Conservation (phyloP, 2,113 vertebrate species). For the Tenrec ecaudatus region DNA sequence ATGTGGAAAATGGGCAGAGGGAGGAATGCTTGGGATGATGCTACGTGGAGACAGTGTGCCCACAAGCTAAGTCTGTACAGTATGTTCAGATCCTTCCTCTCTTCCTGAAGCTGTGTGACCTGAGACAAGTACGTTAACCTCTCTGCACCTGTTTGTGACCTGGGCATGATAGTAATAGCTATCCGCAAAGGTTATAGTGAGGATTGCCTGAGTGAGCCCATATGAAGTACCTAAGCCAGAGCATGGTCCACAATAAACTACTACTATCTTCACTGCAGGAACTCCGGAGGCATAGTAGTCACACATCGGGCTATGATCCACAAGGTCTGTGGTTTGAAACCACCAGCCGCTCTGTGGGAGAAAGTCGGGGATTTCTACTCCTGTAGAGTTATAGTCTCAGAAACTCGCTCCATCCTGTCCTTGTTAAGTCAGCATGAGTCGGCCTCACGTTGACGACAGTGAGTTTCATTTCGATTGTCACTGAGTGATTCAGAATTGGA, state of each 20-base stretch:
- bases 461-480: too few species aligned
- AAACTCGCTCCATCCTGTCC: too few species aligned
- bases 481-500: background rate
- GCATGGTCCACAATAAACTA: background rate
- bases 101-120: background rate
- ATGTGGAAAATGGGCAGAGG: background rate
- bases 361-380: too few species aligned
- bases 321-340: too few species aligned
- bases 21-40: rapidly evolving
- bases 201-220: background rate
- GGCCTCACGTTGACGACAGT: too few species aligned
- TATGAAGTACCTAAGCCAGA: too few species aligned
- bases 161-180: background rate
- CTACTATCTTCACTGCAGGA: background rate
- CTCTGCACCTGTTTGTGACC: background rate
- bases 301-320: too few species aligned
- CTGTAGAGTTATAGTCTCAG: too few species aligned
- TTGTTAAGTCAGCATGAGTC: too few species aligned
- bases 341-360: too few species aligned
- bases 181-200: background rate
- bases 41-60: rapidly evolving
- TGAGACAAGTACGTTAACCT: background rate
- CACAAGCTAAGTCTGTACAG: background rate
- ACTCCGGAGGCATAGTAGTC: background rate
- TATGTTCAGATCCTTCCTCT: background rate